These are phyloP conservation scores for Lethocerus indicus DNA, from an alignment of 1,140 invertebrate species.

Conservation along the genomic window DNA sequence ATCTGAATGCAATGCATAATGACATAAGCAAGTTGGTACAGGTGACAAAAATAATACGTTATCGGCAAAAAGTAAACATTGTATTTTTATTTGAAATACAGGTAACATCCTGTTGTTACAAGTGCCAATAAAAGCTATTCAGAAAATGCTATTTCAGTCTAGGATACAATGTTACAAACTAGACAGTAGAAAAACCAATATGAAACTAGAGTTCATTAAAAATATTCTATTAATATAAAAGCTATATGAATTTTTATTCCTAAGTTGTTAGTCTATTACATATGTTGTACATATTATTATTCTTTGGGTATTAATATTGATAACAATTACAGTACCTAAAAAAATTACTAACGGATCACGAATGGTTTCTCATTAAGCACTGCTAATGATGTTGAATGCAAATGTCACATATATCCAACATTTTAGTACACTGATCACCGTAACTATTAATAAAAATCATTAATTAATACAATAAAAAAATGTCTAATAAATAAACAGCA, in stretches of 20 bases:
- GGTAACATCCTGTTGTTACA: too few species aligned
- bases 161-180: conserved; percentile 5
- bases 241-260: conserved; percentile 4
- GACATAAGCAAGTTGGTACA: too few species aligned
- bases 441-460: not conserved
- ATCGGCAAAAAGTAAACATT: too few species aligned
- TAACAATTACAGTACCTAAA: conserved; percentile 5
- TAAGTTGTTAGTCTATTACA: conserved; percentile 7
- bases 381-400: not conserved
- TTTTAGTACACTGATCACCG: not conserved
- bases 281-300: conserved; percentile 7
- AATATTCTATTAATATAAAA: conserved; percentile 12
- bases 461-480: too few species aligned
- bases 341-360: not conserved
- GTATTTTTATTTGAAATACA: too few species aligned
- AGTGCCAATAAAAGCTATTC: conserved; percentile 2
- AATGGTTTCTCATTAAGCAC: not conserved
- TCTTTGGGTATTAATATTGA: conserved; percentile 1
- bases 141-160: conserved; percentile 8
- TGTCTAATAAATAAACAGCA: too few species aligned
- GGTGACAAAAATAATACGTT: too few species aligned
- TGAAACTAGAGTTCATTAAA: conserved; percentile 9
- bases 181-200: conserved; percentile 7
- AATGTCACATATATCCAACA: not conserved
- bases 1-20: too few species aligned